Conservation (phyloP, 2,888 invertebrate genomes). For the Mactromeris polynyma region DNA sequence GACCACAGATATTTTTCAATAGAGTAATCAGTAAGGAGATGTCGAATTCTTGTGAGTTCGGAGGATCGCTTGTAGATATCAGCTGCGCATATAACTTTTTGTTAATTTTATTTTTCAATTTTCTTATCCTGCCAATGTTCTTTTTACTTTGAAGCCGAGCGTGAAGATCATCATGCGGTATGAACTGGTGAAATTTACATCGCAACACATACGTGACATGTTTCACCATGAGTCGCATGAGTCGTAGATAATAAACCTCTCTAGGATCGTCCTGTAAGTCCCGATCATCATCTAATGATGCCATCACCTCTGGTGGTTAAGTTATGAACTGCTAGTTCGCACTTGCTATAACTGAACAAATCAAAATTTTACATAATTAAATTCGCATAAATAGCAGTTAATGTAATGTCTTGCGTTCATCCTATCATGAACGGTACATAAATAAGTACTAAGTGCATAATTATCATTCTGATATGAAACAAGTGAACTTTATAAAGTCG, state of each 20-base stretch:
- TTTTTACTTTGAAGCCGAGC: not conserved
- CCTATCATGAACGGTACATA: no score
- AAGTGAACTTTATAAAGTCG: no score
- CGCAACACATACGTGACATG: not conserved
- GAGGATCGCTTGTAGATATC: not conserved
- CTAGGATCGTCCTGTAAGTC: no score
- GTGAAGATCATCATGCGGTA: not conserved
- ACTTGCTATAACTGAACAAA: no score
- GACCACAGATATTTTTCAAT: conserved; percentile 11
- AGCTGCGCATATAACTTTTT: not conserved
- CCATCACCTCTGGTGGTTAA: not conserved
- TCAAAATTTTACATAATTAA: no score
- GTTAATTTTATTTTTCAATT: not conserved
- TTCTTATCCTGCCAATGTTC: not conserved
- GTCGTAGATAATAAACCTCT: conserved; percentile 27
- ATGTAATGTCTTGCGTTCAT: no score
- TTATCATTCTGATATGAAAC: no score
- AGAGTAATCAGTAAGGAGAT: conserved; percentile 8
- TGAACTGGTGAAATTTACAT: not conserved
- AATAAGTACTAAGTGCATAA: no score
- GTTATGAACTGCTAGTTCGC: not conserved
- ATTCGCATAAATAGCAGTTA: no score
- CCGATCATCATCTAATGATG: not conserved
- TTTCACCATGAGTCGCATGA: not conserved
- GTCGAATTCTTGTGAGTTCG: conserved; percentile 10